Evolutionary conservation across 2,888 invertebrate genomes (phyloP).

Genomic region (Leucozona laternaria): DNA sequence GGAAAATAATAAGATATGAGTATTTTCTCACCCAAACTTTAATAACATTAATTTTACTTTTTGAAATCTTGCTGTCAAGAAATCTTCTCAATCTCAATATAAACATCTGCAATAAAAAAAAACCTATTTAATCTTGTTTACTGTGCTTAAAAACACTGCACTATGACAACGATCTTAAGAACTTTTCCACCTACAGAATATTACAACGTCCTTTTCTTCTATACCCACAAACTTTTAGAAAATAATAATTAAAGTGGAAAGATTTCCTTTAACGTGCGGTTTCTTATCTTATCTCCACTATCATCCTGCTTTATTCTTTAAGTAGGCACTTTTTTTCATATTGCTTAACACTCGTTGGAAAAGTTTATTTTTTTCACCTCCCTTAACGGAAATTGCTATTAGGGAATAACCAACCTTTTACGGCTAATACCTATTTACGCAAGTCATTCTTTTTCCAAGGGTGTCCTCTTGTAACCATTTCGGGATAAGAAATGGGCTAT

Average conservation of each 20-base stretch:
- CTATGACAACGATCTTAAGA: conserved; percentile 23
- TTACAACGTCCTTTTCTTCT: conserved; percentile 1
- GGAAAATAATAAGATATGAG: background rate
- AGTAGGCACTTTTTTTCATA: conserved; percentile 9
- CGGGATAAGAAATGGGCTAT: background rate
- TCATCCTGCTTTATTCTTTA: background rate
- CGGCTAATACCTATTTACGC: background rate
- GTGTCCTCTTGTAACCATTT: background rate
- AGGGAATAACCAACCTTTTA: background rate
- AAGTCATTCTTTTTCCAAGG: background rate
- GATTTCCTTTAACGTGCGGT: background rate
- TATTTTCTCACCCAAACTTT: background rate
- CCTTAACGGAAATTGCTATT: conserved; percentile 7
- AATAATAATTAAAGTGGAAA: conserved; percentile 56
- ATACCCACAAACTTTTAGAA: conserved; percentile 1
- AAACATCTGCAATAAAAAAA: background rate
- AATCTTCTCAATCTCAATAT: background rate
- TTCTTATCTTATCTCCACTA: conserved; percentile 7
- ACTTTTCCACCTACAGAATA: conserved; percentile 25
- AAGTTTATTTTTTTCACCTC: background rate
- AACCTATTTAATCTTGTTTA: conserved; percentile 30
- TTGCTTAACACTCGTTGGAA: conserved; percentile 27
- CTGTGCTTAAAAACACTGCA: conserved; percentile 16
- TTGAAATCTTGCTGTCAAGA: background rate
- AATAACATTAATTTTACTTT: background rate